Percentiles rank a stretch among this genome's conserved stretches.
Conservation (phyloP, 92 coral and sea anemone species). For the Montipora capitata region DNA sequence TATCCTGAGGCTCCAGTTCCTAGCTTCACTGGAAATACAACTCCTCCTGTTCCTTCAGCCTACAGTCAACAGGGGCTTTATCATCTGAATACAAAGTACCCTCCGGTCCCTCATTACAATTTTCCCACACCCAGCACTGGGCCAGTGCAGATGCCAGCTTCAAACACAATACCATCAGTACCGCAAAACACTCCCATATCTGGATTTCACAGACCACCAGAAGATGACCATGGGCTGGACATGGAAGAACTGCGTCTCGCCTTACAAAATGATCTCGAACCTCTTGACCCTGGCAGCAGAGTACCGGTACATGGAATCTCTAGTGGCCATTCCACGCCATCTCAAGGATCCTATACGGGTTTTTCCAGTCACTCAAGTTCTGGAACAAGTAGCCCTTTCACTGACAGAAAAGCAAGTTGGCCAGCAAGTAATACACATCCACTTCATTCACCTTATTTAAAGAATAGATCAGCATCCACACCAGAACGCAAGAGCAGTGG, state of each 20-base stretch:
- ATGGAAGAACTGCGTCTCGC: slow-evolving; percentile 70
- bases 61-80: slow-evolving; percentile 34
- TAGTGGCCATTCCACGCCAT: slow-evolving; percentile 72
- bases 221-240: slow-evolving; percentile 50
- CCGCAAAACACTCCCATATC: slow-evolving; percentile 72
- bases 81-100: slow-evolving; percentile 36
- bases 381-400: slow-evolving; percentile 56
- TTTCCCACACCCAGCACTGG: slow-evolving; percentile 13
- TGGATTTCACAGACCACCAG: slow-evolving; percentile 32
- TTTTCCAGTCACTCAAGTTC: slow-evolving; percentile 73
- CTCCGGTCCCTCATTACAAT: slow-evolving; percentile 15
- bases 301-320: slow-evolving; percentile 20
- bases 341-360: slow-evolving; percentile 58
- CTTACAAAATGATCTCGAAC: slow-evolving; percentile 64
- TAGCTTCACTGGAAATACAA: slow-evolving; percentile 15
- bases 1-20: slow-evolving; percentile 41
- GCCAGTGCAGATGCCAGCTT: slow-evolving; percentile 33
- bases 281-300: slow-evolving; percentile 9
- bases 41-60: slow-evolving; percentile 23
- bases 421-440: slow-evolving; percentile 35
- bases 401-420: slow-evolving; percentile 71
- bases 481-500: slow-evolving; percentile 47
- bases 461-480: slow-evolving; percentile 76
- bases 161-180: slow-evolving; percentile 35
- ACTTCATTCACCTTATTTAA: slow-evolving; percentile 27